These are phyloP conservation scores for Tridacna crocea DNA, from an alignment of 2,888 invertebrate species.

Conservation along the genomic window DNA sequence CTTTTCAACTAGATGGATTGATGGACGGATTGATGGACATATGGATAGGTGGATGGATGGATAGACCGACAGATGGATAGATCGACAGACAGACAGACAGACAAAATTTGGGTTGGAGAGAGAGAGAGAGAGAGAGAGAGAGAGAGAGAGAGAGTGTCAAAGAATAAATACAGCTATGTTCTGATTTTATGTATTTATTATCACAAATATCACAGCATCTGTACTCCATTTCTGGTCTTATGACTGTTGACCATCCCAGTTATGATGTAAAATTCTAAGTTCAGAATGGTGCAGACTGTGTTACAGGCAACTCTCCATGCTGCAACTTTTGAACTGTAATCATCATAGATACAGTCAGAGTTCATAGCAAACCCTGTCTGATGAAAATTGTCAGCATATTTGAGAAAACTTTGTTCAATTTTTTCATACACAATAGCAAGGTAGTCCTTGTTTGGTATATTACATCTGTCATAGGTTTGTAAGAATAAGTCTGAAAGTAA, in stretches of 20 bases:
- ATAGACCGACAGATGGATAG: too few relatives aligned
- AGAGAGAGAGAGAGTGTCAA: too few relatives aligned
- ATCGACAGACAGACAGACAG: too few relatives aligned
- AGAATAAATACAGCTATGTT: too few relatives aligned
- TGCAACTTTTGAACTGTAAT: slow-evolving; percentile 40
- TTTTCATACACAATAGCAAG: slow-evolving; percentile 17
- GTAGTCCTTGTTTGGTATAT: neutral
- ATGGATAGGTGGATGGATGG: too few relatives aligned
- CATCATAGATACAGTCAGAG: slow-evolving; percentile 27
- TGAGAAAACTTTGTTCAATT: slow-evolving; percentile 4
- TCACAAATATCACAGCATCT: neutral
- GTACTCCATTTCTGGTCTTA: neutral
- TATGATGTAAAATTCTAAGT: slow-evolving; percentile 42
- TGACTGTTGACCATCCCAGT: slow-evolving; percentile 47
- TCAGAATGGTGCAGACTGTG: slow-evolving; percentile 30
- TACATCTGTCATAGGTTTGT: neutral
- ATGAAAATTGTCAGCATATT: slow-evolving; percentile 8
- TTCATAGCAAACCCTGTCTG: neutral
- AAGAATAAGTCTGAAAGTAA: slow-evolving; percentile 3
- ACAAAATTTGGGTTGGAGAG: too few relatives aligned
- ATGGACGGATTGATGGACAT: too few relatives aligned
- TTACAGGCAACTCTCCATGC: slow-evolving; percentile 50
- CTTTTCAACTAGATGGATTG: too few relatives aligned
- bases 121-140: too few relatives aligned
- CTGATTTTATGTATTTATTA: too few relatives aligned